A percentile compares a stretch with the other conserved stretches of the same genome.
Conservation (phyloP, 2,113 vertebrate species). For the Seriola rivoliana region DNA sequence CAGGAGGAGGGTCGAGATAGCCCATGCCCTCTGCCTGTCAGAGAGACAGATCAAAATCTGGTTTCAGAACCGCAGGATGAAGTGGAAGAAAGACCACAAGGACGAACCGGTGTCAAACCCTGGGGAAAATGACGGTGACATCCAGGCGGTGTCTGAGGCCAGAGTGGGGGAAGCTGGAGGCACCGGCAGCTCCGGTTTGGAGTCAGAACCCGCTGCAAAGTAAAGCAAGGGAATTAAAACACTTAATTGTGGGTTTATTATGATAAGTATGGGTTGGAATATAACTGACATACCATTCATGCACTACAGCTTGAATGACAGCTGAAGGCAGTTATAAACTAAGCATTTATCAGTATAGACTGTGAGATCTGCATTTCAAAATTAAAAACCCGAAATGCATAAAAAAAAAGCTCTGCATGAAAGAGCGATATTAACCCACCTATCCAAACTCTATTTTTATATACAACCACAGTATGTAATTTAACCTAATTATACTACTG, state of each 20-base stretch:
- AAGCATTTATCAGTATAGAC: slow-evolving; percentile 1
- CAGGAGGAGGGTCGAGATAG: slow-evolving; percentile 90
- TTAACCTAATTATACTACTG: slow-evolving; percentile 24
- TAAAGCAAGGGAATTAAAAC: slow-evolving; percentile 37
- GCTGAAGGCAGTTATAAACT: slow-evolving; percentile 25
- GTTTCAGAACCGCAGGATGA: slow-evolving; percentile 96
- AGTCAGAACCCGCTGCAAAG: slow-evolving; percentile 44
- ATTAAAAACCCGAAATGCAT: not conserved
- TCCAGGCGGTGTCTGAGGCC: slow-evolving; percentile 9
- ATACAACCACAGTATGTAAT: not conserved
- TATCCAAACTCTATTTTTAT: slow-evolving; percentile 49
- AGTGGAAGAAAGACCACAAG: slow-evolving; percentile 93
- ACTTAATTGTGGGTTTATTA: not conserved
- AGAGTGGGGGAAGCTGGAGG: slow-evolving; percentile 27
- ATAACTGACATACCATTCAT: slow-evolving; percentile 10
- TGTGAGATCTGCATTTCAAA: slow-evolving; percentile 2
- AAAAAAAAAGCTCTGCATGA: slow-evolving; percentile 9
- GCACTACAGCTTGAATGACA: slow-evolving; percentile 35
- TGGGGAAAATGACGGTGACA: slow-evolving; percentile 1
- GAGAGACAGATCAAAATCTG: slow-evolving; percentile 95
- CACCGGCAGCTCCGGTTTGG: not conserved
- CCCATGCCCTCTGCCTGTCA: slow-evolving; percentile 89
- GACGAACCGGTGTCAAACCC: slow-evolving; percentile 27
- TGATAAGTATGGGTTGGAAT: not conserved
- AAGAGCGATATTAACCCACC: slow-evolving; percentile 36